Percentiles rank a stretch among this genome's conserved stretches.
phyloP scores from a whole-genome alignment of 2,113 vertebrate genomes.

The Eudorcas thomsonii region DNA sequence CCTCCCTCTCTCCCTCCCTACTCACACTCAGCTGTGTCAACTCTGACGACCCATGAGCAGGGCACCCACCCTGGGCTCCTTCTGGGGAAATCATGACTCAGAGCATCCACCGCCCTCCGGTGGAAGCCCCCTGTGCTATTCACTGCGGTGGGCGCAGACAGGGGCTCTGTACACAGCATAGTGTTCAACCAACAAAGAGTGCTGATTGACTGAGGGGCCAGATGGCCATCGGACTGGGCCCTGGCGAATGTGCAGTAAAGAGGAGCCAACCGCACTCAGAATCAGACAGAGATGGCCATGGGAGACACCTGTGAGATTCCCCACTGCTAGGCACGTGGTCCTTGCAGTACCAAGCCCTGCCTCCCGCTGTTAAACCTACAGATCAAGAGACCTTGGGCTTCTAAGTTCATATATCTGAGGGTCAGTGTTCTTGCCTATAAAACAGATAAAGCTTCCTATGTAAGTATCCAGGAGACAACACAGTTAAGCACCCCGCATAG shows the following conservation, averaged over 20 bases:
- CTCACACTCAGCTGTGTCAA: conserved; percentile 20
- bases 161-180: not conserved
- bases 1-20: not conserved
- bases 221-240: not conserved
- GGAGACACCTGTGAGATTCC: not conserved
- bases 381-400: not conserved
- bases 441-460: not conserved
- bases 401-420: not conserved
- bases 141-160: not conserved
- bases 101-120: not conserved
- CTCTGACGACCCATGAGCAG: not conserved
- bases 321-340: accelerated
- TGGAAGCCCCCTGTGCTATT: conserved; percentile 6
- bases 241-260: not conserved
- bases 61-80: not conserved
- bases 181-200: not conserved
- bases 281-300: not conserved
- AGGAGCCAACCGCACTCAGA: not conserved
- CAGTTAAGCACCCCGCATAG: not conserved
- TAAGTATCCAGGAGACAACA: not conserved
- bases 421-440: not conserved
- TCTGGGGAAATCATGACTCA: not conserved
- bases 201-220: not conserved
- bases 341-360: not conserved
- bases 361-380: not conserved